Evolutionary conservation across 2,113 vertebrate genomes (phyloP).

Genomic region (Acanthisitta chloris): DNA sequence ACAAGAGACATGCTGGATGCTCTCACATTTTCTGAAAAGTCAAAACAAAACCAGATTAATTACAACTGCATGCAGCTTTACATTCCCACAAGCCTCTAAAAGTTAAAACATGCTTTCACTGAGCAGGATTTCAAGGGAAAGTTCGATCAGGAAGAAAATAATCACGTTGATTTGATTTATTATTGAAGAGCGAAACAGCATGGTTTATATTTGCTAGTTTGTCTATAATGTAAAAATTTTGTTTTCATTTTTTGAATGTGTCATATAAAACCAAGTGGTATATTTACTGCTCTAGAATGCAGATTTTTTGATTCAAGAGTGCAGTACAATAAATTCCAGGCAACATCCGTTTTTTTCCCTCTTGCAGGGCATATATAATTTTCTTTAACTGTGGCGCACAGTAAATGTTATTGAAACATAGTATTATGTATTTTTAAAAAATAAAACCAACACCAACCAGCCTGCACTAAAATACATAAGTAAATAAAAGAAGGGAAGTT

Average conservation of each 20-base stretch:
- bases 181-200: neutral
- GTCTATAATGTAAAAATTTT: neutral
- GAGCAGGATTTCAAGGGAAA: constrained; percentile 10
- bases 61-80: neutral
- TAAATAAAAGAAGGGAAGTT: constrained; percentile 13
- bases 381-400: neutral
- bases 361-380: neutral
- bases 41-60: neutral
- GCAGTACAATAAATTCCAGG: neutral
- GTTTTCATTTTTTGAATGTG: neutral
- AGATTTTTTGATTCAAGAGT: constrained; percentile 43
- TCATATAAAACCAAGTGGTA: neutral
- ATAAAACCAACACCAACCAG: neutral
- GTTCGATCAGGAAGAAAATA: neutral
- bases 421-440: neutral
- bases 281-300: neutral
- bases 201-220: neutral
- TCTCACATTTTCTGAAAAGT: constrained; percentile 1
- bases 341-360: neutral
- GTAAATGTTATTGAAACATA: constrained; percentile 11
- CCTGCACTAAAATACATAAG: neutral
- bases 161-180: constrained; percentile 12
- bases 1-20: neutral
- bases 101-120: constrained; percentile 28
- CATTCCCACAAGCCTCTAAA: neutral